Conservation (phyloP, 1,140 invertebrate genomes). For the Trissolcus basalis region DNA sequence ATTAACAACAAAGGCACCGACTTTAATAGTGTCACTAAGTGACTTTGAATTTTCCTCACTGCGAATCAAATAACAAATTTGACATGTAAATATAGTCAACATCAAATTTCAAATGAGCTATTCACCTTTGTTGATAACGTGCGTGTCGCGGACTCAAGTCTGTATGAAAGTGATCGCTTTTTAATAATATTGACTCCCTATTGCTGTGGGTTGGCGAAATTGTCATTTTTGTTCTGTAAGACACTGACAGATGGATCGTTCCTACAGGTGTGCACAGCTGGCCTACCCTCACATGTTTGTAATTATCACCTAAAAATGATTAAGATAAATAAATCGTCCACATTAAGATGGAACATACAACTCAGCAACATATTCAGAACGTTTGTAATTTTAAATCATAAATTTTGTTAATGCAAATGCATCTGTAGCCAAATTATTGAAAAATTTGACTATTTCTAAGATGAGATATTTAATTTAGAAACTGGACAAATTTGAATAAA, state of each 20-base stretch:
- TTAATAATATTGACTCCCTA: slow-evolving; percentile 86
- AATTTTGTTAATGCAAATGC: too few species aligned
- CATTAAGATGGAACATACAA: too few species aligned
- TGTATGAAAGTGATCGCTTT: slow-evolving; percentile 92
- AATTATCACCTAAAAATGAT: slow-evolving; percentile 80
- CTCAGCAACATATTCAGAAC: too few species aligned
- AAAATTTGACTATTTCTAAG: too few species aligned
- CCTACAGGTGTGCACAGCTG: slow-evolving; percentile 89
- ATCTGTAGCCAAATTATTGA: too few species aligned
- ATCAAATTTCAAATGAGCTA: slow-evolving; percentile 41
- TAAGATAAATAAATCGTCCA: slow-evolving; percentile 8
- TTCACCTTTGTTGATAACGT: slow-evolving; percentile 79
- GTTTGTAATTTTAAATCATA: too few species aligned
- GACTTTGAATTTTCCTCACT: slow-evolving; percentile 78
- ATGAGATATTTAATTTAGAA: too few species aligned
- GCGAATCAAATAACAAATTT: slow-evolving; percentile 6
- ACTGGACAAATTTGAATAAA: too few species aligned
- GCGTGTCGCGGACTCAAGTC: slow-evolving; percentile 83
- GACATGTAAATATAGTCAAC: too few species aligned
- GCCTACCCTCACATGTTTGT: slow-evolving; percentile 87
- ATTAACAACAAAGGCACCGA: slow-evolving; percentile 83
- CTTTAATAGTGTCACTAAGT: slow-evolving; percentile 81
- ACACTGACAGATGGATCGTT: slow-evolving; percentile 85
- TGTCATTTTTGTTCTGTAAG: slow-evolving; percentile 91
- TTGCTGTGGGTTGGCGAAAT: slow-evolving; percentile 88